These are phyloP conservation scores for Lepidocolaptes lacrymiger DNA, from an alignment of 2,797 vertebrate species.

Conservation along the genomic window DNA sequence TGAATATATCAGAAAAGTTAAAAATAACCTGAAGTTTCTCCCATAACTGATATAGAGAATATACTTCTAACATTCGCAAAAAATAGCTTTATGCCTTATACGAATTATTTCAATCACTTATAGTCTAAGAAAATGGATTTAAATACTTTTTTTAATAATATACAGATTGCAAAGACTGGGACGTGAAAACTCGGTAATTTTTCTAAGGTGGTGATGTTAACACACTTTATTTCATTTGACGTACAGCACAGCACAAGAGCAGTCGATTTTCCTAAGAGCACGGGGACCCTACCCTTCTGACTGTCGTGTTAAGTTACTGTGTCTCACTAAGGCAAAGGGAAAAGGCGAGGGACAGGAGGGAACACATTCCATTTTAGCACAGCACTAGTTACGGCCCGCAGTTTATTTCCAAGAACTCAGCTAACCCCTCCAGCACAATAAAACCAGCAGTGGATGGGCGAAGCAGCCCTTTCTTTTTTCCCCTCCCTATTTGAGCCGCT, in stretches of 20 bases:
- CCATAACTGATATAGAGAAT: background rate
- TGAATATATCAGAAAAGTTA: background rate
- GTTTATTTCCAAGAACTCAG: slow-evolving; percentile 43
- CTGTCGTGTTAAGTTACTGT: background rate
- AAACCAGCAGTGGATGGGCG: background rate
- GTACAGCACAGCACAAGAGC: background rate
- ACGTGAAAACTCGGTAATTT: background rate
- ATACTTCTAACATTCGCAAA: background rate
- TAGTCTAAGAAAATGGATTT: background rate
- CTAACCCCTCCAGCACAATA: slow-evolving; percentile 22
- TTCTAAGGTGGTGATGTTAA: background rate
- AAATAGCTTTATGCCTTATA: background rate
- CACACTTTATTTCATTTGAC: background rate
- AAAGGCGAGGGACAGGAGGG: background rate
- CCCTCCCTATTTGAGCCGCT: background rate
- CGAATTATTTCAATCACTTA: background rate
- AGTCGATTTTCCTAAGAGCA: background rate
- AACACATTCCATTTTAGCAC: background rate
- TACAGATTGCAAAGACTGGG: background rate
- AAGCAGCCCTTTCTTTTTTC: slow-evolving; percentile 10
- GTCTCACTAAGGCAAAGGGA: background rate
- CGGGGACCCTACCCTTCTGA: slow-evolving; percentile 17
- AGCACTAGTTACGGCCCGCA: background rate
- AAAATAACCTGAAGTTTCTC: background rate
- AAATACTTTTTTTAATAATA: background rate